These are phyloP conservation scores for Okapia johnstoni DNA, from an alignment of 2,113 vertebrate species.

Conservation along the genomic window DNA sequence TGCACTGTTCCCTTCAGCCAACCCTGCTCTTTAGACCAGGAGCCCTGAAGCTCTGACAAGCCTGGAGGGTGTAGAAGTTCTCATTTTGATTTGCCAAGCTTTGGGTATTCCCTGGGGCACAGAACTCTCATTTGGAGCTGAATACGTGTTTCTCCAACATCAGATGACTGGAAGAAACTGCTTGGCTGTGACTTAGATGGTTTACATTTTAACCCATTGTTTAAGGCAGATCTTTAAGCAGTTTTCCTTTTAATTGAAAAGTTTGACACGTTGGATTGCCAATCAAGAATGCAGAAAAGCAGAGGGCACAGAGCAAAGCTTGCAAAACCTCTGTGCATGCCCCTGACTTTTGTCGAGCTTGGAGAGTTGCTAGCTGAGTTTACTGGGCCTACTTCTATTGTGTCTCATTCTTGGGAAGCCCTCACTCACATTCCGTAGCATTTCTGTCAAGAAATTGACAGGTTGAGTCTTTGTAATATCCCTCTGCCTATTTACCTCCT, in stretches of 20 bases:
- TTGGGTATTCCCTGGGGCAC: not conserved
- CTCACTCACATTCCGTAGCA: conserved; percentile 28
- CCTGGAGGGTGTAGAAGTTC: conserved; percentile 55
- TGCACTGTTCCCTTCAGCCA: conserved; percentile 46
- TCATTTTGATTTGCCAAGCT: conserved; percentile 48
- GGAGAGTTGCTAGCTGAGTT: conserved; percentile 53
- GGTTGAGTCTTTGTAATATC: conserved; percentile 42
- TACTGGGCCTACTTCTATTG: conserved; percentile 25
- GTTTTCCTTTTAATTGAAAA: conserved; percentile 16
- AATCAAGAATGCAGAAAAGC: conserved; percentile 49
- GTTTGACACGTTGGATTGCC: not conserved
- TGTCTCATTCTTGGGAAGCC: conserved; percentile 34
- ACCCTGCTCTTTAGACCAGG: conserved; percentile 54
- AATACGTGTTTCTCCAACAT: conserved; percentile 34
- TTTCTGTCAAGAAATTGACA: conserved; percentile 52
- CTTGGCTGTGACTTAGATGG: not conserved
- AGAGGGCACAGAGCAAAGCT: conserved; percentile 11
- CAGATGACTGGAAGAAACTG: conserved; percentile 43
- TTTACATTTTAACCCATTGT: conserved; percentile 1
- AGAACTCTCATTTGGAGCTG: conserved; percentile 19
- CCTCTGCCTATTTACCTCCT: conserved; percentile 17
- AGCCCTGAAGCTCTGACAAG: conserved; percentile 53
- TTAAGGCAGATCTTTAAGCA: not conserved
- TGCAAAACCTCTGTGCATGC: not conserved
- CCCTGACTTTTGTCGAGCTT: conserved; percentile 20